Base-by-base conservation (phyloP, 2,113 vertebrate species). In the Amphiprion ocellaris region DNA sequence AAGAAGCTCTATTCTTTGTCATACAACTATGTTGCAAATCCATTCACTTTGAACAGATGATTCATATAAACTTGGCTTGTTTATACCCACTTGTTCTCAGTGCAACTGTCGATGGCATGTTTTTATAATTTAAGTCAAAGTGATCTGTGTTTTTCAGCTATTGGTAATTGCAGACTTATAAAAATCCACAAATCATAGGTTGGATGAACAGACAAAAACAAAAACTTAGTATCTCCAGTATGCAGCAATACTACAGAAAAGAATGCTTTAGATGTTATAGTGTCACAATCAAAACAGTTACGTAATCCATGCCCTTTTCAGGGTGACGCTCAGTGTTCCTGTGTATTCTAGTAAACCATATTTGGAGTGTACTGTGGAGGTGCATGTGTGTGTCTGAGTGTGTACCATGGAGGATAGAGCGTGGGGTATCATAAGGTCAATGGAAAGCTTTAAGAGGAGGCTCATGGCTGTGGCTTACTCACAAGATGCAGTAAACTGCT, bases 401-500 rank as follows among this genome's bases (percentile, higher is more conserved):
- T 37, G 49, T 5, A 33, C 39, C 49, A 60, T 15, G 16, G 55
- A 9, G 21, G 16, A 60, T 17, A 75, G 41, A 0, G 10, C 46
- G 65, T 52, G 52, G 37, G 12, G 59, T 41, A 66, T 78, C 83
- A 85, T 67, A 55, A 10, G 65, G 78, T 68, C 79, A 83, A 52
- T 52, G 58, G 64, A 83, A 81, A 60, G 68, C 69, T 75, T 62
- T 80, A 86, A 90, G 79, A 83, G 85, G 88, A 85, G 90, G 74
- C 55, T 78, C 11, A n/a, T 87, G 88, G 53, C 82, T 59, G 72
- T 39, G 59, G 76, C 56, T 87, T 80, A 88, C 78, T 83, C 55
- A 59, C 59, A 69, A 78, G 69, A 81, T 87, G 77, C 80, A 88
- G 82, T 86, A 69, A 88, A 88, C 91, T 82, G 84, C 85, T 89